phyloP scores from a whole-genome alignment of 2,888 invertebrate genomes.

The Drosophila koepferae region DNA sequence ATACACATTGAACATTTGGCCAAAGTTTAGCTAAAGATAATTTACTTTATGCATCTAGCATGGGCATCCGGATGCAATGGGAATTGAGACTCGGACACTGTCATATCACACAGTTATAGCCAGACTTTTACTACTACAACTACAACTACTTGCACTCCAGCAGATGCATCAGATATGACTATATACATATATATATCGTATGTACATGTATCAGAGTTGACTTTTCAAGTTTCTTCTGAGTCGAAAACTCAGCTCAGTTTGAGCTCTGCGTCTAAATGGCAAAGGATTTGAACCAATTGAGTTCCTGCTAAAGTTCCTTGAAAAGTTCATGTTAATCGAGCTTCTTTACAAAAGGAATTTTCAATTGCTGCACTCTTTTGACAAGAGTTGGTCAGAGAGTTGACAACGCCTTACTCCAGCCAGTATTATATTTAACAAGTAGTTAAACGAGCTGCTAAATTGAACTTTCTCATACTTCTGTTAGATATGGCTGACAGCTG shows the following conservation, averaged over 20 bases:
- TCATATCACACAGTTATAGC: slow-evolving; percentile 44
- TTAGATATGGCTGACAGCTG: no score
- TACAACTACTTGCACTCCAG: slow-evolving; percentile 16
- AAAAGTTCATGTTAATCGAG: slow-evolving; percentile 1
- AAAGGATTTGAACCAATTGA: background rate
- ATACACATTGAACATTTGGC: slow-evolving; percentile 38
- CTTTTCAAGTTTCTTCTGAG: background rate
- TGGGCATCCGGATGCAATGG: background rate
- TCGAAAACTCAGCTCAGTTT: no score
- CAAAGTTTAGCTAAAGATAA: slow-evolving; percentile 33
- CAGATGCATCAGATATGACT: slow-evolving; percentile 25
- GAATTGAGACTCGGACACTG: slow-evolving; percentile 33
- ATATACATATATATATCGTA: slow-evolving; percentile 11
- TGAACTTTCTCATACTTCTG: background rate
- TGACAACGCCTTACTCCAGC: background rate
- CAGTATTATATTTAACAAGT: background rate
- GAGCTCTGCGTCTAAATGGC: background rate
- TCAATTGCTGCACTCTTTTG: background rate
- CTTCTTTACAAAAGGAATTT: background rate
- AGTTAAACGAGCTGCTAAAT: background rate
- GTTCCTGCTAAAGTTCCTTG: background rate
- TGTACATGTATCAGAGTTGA: slow-evolving; percentile 24
- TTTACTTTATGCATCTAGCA: slow-evolving; percentile 25
- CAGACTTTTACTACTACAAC: slow-evolving; percentile 11
- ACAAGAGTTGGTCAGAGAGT: background rate